A percentile compares a stretch with the other conserved stretches of the same genome.
Evolutionary conservation across 1,140 invertebrate species (phyloP).

Genomic region (Ptiloglossa arizonensis): DNA sequence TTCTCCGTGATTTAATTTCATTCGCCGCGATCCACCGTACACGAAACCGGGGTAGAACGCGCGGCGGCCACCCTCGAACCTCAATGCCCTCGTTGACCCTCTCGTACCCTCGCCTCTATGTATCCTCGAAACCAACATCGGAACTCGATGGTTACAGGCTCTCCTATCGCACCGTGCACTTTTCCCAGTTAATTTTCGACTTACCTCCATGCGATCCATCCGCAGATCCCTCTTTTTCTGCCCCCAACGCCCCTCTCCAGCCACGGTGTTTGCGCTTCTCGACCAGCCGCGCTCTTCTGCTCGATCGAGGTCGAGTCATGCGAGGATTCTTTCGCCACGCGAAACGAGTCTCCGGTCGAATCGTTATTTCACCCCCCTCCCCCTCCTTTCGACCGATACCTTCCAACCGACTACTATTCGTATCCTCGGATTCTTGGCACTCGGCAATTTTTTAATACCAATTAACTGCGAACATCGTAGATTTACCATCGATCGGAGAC

Average conservation of each 20-base stretch:
- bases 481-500: too few relatives aligned
- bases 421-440: too few relatives aligned
- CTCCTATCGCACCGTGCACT: too few relatives aligned
- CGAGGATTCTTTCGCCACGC: neutral
- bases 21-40: neutral
- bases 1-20: conserved; percentile 8
- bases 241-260: neutral
- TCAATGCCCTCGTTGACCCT: conserved; percentile 1
- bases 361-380: neutral
- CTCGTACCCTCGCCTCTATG: too few relatives aligned
- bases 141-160: neutral
- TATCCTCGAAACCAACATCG: too few relatives aligned
- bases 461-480: too few relatives aligned
- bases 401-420: too few relatives aligned
- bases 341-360: too few relatives aligned
- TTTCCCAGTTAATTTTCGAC: conserved; percentile 5
- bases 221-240: neutral
- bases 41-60: neutral
- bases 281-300: neutral
- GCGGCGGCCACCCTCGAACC: too few relatives aligned
- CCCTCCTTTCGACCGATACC: too few relatives aligned
- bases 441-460: too few relatives aligned
- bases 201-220: neutral
- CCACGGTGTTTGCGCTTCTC: neutral
- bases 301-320: neutral